Conservation (phyloP, 2,797 vertebrate genomes). For the Etheostoma perlongum region DNA sequence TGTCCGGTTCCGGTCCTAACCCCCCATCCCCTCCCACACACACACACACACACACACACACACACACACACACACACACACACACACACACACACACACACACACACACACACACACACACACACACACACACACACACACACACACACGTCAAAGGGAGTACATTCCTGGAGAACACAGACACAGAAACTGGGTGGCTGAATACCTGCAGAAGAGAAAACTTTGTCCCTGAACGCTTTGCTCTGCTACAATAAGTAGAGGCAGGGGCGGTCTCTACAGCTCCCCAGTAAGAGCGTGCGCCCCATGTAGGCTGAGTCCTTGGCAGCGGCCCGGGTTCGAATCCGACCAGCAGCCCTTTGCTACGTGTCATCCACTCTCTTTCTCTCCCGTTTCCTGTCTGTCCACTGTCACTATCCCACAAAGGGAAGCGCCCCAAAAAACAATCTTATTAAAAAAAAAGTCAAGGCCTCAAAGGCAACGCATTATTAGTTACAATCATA, state of each 20-base stretch:
- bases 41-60: slow-evolving; percentile 19
- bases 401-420: no score
- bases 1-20: slow-evolving; percentile 34
- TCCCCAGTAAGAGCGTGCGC: no score
- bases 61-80: background rate
- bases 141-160: slow-evolving; percentile 22
- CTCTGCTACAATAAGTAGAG: background rate
- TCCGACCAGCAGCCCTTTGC: no score
- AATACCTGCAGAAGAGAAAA: slow-evolving; percentile 30
- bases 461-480: background rate
- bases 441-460: no score
- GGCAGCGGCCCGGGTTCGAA: no score
- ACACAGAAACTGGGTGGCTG: background rate
- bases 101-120: slow-evolving; percentile 39
- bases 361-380: no score
- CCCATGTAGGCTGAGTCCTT: no score
- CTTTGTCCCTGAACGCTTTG: slow-evolving; percentile 18
- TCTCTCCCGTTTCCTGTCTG: no score
- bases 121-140: slow-evolving; percentile 25
- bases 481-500: background rate
- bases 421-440: no score
- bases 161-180: slow-evolving; percentile 46
- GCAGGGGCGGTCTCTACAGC: no score
- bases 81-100: background rate
- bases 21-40: slow-evolving; percentile 16